Evolutionary conservation across 2,113 vertebrate genomes (phyloP).

Genomic region (Puffinus mauretanicus): DNA sequence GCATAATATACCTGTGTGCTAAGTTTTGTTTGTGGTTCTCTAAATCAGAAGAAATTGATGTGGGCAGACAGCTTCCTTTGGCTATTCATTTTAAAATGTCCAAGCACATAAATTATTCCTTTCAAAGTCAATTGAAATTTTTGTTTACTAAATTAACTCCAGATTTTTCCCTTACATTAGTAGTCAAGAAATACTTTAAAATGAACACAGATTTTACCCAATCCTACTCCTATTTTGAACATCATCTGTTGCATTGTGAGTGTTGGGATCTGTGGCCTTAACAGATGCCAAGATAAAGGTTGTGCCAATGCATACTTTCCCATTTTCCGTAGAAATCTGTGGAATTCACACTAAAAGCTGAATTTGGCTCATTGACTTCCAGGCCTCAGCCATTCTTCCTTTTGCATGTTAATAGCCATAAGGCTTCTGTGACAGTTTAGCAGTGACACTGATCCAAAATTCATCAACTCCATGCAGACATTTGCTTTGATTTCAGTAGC

Average conservation of each 20-base stretch:
- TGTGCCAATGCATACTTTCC: background rate
- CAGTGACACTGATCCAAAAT: background rate
- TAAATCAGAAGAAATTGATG: conserved; percentile 12
- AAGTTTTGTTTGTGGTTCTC: background rate
- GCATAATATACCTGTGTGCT: background rate
- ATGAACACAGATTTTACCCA: background rate
- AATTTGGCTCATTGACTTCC: background rate
- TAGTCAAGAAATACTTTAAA: background rate
- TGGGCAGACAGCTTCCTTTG: conserved; percentile 37
- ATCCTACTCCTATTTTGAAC: background rate
- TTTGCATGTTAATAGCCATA: background rate
- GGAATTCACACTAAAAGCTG: background rate
- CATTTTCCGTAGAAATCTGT: background rate
- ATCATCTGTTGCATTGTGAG: background rate
- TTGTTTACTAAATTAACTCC: conserved; percentile 48
- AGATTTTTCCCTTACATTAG: background rate
- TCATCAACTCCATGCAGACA: background rate
- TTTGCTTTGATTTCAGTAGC: background rate
- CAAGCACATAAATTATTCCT: conserved; percentile 12
- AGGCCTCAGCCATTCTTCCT: background rate
- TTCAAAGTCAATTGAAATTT: conserved; percentile 36
- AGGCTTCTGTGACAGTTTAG: background rate
- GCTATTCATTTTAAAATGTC: conserved; percentile 28
- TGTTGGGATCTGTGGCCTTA: background rate
- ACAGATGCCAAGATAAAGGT: background rate